Conservation (phyloP, 2,113 vertebrate species). For the Columba livia region DNA sequence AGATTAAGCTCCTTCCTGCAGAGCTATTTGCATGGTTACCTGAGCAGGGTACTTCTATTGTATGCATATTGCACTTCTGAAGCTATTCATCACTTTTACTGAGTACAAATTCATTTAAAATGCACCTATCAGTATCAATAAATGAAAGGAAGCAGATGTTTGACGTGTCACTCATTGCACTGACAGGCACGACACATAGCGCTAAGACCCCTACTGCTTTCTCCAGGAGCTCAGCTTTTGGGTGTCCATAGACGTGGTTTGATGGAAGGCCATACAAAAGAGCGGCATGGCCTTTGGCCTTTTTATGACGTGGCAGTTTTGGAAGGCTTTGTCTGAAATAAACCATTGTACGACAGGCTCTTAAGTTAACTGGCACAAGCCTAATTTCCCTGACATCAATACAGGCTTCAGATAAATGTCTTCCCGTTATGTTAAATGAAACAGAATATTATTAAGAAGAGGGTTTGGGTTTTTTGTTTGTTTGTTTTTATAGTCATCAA, state of each 20-base stretch:
- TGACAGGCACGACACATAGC: conserved; percentile 61
- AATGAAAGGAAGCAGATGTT: conserved; percentile 72
- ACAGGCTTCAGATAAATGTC: neutral
- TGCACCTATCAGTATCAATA: conserved; percentile 69
- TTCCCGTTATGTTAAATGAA: neutral
- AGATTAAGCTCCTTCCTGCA: conserved; percentile 54
- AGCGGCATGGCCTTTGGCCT: conserved; percentile 37
- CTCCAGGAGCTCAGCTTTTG: conserved; percentile 46
- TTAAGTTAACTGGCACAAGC: conserved; percentile 27
- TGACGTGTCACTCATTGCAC: conserved; percentile 63
- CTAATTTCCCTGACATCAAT: conserved; percentile 30
- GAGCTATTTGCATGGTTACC: conserved; percentile 19
- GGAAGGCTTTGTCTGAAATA: conserved; percentile 51
- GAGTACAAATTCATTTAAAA: conserved; percentile 65
- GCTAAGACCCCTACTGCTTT: conserved; percentile 42
- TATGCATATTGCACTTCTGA: conserved; percentile 55
- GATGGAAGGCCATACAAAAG: conserved; percentile 43
- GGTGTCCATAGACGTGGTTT: conserved; percentile 42
- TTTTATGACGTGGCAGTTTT: conserved; percentile 14
- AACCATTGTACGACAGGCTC: conserved; percentile 13
- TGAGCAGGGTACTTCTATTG: neutral
- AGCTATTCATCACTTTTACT: conserved; percentile 61
- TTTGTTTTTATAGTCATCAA: neutral
- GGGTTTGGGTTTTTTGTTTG: neutral
- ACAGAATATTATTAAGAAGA: neutral